A percentile compares a stretch with the other conserved stretches of the same genome.
Evolutionary conservation across 2,888 invertebrate species (phyloP).

Genomic region (Sisyra nigra): DNA sequence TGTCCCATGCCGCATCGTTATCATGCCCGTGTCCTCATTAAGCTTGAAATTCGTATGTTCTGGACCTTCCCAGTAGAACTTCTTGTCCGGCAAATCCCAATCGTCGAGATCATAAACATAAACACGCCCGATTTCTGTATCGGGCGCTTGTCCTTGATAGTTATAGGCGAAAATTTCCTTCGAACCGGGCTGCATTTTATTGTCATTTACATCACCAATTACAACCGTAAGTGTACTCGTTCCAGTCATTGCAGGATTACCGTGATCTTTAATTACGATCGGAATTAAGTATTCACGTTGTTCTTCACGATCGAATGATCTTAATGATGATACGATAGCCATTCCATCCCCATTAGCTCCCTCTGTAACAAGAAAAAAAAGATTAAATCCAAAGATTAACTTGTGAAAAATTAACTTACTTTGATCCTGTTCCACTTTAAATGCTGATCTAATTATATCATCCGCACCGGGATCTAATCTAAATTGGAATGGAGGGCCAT

Average conservation of each 20-base stretch:
- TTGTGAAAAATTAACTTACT: constrained; percentile 45
- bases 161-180: constrained; percentile 97
- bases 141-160: constrained; percentile 77
- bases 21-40: constrained; percentile 85
- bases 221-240: constrained; percentile 91
- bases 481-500: constrained; percentile 94
- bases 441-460: constrained; percentile 83
- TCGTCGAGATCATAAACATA: constrained; percentile 97
- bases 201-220: constrained; percentile 96
- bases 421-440: constrained; percentile 93
- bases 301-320: constrained; percentile 88
- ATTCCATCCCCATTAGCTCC: constrained; percentile 95
- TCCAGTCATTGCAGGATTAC: constrained; percentile 91
- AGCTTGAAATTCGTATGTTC: constrained; percentile 79
- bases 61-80: constrained; percentile 83
- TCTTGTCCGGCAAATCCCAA: constrained; percentile 97
- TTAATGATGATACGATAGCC: constrained; percentile 88
- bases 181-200: constrained; percentile 94
- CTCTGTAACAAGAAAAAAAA: constrained; percentile 36
- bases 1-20: constrained; percentile 88
- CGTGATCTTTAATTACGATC: constrained; percentile 93
- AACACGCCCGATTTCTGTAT: constrained; percentile 84
- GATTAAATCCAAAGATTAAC: constrained; percentile 1
- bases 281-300: constrained; percentile 94
- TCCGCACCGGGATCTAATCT: constrained; percentile 85